Percentiles rank a stretch among this genome's conserved stretches.
These are phyloP conservation scores for Limnephilus rhombicus DNA, from an alignment of 2,888 invertebrate genomes.

Conservation along the genomic window DNA sequence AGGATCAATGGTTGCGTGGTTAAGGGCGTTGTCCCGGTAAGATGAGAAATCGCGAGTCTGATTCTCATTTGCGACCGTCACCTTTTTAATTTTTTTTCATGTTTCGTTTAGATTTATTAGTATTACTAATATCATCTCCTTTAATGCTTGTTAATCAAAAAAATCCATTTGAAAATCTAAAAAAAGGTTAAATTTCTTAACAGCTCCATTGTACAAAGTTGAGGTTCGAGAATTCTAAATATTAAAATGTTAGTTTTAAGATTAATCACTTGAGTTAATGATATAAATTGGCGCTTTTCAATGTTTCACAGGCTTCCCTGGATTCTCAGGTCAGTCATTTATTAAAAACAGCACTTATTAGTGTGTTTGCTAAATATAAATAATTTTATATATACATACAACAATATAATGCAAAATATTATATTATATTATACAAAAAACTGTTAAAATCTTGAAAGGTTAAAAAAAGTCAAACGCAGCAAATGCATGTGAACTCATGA, in stretches of 20 bases:
- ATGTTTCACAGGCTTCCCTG: slow-evolving; percentile 74
- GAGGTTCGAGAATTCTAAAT: neutral
- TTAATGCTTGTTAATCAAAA: no score
- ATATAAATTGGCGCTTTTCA: slow-evolving; percentile 62
- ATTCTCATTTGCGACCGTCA: no score
- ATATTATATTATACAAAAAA: neutral
- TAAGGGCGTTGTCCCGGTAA: no score
- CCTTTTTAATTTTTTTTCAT: no score
- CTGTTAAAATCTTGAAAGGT: neutral
- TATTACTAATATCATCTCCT: no score
- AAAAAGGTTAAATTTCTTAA: neutral
- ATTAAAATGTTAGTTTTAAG: neutral
- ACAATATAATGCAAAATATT: neutral
- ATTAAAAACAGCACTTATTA: slow-evolving; percentile 27
- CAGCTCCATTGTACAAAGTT: neutral
- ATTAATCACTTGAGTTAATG: neutral
- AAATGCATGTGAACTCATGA: neutral
- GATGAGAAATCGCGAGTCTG: no score
- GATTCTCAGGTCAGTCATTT: slow-evolving; percentile 77
- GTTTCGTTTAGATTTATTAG: no score
- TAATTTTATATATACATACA: neutral
- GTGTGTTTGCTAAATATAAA: neutral
- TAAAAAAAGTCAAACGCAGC: neutral
- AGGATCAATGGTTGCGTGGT: no score
- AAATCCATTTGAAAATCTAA: no score